Evolutionary conservation across 2,888 invertebrate species (phyloP).

Genomic region (Pheosia tremula): DNA sequence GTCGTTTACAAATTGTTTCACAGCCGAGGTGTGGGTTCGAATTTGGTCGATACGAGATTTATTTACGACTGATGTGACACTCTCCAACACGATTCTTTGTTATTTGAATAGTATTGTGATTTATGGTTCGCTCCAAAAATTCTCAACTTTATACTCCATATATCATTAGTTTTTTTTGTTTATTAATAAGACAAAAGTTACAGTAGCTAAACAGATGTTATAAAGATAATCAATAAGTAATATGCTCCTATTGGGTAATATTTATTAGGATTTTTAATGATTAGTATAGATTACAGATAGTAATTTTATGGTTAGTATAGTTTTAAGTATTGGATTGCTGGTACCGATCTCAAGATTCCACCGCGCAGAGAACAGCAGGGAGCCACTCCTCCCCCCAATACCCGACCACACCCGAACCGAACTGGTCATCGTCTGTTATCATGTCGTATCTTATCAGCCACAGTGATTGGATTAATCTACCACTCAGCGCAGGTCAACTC

Average conservation of each 20-base stretch:
- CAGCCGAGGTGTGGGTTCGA: slow-evolving; percentile 1
- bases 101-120: slow-evolving; percentile 2
- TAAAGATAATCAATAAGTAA: slow-evolving; percentile 1
- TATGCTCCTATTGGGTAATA: background rate
- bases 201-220: slow-evolving; percentile 1
- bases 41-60: background rate
- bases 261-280: background rate
- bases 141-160: background rate
- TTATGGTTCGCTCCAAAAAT: background rate
- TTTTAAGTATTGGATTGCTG: background rate
- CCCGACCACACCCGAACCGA: background rate
- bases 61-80: slow-evolving; percentile 4
- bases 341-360: background rate
- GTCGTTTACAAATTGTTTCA: slow-evolving; percentile 7
- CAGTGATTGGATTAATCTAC: background rate
- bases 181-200: slow-evolving; percentile 3
- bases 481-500: slow-evolving; percentile 1
- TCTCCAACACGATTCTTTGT: background rate
- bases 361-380: background rate
- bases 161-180: background rate
- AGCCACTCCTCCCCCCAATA: background rate
- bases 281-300: slow-evolving; percentile 6
- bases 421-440: background rate
- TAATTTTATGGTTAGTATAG: slow-evolving; percentile 1
- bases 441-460: background rate